These are phyloP conservation scores for Chaetophractus vellerosus DNA, from an alignment of 2,797 vertebrate species.

Conservation along the genomic window DNA sequence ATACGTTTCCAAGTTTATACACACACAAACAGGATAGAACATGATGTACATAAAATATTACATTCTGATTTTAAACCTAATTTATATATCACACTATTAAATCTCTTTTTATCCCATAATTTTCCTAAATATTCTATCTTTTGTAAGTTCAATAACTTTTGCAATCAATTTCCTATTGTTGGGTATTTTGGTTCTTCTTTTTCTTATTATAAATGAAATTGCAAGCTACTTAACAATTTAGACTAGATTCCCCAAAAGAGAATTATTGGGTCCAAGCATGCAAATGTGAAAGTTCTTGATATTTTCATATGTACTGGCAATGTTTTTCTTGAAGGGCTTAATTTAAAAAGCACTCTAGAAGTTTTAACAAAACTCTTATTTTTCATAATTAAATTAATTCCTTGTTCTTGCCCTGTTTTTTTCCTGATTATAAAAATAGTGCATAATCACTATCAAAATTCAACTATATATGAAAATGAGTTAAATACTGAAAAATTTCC, in stretches of 20 bases:
- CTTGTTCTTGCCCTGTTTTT: neutral
- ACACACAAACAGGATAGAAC: neutral
- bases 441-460: neutral
- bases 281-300: neutral
- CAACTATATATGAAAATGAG: conserved; percentile 18
- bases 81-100: conserved; percentile 34
- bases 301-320: neutral
- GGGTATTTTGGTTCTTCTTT: conserved; percentile 13
- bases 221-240: neutral
- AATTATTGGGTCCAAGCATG: neutral
- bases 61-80: conserved; percentile 34
- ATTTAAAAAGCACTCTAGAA: neutral
- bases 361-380: neutral
- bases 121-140: neutral
- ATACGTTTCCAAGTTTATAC: neutral
- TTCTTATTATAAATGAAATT: conserved; percentile 36
- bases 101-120: neutral
- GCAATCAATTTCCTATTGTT: neutral
- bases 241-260: neutral
- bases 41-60: conserved; percentile 7
- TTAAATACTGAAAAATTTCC: neutral
- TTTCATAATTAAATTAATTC: conserved; percentile 24
- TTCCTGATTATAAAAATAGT: neutral
- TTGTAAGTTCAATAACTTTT: neutral
- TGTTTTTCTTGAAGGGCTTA: conserved; percentile 17